phyloP scores from a whole-genome alignment of 2,888 invertebrate species.

The Mactromeris polynyma region DNA sequence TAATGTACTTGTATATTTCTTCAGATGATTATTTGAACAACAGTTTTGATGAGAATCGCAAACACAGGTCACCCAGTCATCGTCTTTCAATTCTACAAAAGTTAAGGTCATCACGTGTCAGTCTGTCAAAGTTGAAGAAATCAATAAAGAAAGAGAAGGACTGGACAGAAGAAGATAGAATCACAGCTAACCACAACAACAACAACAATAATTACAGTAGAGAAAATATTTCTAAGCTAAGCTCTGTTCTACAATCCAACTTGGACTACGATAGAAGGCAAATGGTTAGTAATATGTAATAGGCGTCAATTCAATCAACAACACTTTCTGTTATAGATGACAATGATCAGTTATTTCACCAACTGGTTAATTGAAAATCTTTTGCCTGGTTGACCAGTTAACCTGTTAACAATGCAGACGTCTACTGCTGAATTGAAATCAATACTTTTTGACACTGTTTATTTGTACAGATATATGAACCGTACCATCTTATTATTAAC shows the following conservation, averaged over 20 bases:
- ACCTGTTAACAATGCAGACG: too few species aligned
- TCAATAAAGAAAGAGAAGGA: slow-evolving; percentile 65
- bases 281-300: not conserved
- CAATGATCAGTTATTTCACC: too few species aligned
- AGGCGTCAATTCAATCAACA: too few species aligned
- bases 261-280: not conserved
- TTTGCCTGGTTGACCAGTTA: too few species aligned
- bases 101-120: slow-evolving; percentile 74
- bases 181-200: slow-evolving; percentile 12
- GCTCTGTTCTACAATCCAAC: slow-evolving; percentile 21
- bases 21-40: slow-evolving; percentile 65
- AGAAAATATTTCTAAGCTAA: slow-evolving; percentile 28
- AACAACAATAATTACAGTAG: slow-evolving; percentile 37
- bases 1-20: not conserved
- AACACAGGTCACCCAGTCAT: slow-evolving; percentile 79
- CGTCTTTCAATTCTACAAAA: slow-evolving; percentile 79
- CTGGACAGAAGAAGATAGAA: slow-evolving; percentile 31
- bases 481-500: too few species aligned
- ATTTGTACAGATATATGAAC: too few species aligned
- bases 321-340: too few species aligned
- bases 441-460: too few species aligned
- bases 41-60: slow-evolving; percentile 72
- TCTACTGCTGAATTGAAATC: too few species aligned
- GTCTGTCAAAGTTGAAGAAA: slow-evolving; percentile 80
- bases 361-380: too few species aligned